Percentiles rank a stretch among this genome's conserved stretches.
Conservation (phyloP, 2,113 vertebrate genomes). For the Rafetus swinhoei region DNA sequence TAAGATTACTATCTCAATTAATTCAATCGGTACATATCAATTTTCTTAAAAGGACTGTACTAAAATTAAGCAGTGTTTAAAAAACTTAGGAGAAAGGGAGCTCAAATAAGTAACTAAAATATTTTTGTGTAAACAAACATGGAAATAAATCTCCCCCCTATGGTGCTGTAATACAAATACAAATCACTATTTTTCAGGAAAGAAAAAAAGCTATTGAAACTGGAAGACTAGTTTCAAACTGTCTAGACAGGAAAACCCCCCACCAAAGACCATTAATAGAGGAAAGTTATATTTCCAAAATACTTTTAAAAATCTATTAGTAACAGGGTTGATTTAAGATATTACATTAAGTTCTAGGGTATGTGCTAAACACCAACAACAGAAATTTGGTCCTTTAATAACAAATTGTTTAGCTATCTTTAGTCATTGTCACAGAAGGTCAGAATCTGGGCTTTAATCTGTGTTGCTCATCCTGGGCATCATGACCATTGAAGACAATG, state of each 20-base stretch:
- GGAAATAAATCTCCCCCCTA: not conserved
- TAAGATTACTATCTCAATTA: not conserved
- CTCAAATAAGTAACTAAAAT: not conserved
- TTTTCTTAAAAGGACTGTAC: not conserved
- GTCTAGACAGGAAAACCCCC: not conserved
- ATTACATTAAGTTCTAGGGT: not conserved
- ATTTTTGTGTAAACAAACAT: not conserved
- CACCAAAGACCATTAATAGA: not conserved
- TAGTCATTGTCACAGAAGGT: not conserved
- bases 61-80: not conserved
- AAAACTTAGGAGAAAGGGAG: not conserved
- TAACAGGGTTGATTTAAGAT: not conserved
- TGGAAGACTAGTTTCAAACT: not conserved
- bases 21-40: not conserved
- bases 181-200: not conserved
- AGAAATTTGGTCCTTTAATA: not conserved
- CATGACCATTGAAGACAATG: not conserved
- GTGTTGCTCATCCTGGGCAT: not conserved
- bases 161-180: not conserved
- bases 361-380: not conserved
- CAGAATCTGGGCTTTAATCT: not conserved
- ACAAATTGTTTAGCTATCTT: too few relatives aligned
- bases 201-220: not conserved
- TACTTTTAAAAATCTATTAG: not conserved
- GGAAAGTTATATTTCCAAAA: constrained; percentile 50